Base-by-base conservation (phyloP, 2,797 vertebrate species). In the Bufotes viridis region DNA sequence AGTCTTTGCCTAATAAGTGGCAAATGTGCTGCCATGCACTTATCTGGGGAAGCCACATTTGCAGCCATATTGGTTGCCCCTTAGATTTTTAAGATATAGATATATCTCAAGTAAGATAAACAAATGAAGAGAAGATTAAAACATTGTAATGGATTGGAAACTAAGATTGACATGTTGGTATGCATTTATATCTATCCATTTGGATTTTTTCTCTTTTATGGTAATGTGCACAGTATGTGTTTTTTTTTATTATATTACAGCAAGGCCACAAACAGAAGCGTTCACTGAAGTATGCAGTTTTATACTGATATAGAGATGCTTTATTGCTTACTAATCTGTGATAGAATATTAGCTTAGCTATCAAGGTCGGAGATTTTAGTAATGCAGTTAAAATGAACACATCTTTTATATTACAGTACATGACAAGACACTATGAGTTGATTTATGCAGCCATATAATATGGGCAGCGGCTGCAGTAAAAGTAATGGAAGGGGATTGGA, bases 281-380 rank as follows among this genome's bases (percentile, higher is more conserved):
- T 11, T 63, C 53, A 24, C 63, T 82, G 22, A 69, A 53, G 51
- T 82, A 29, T 67, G 80, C 61, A 82, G 70, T 20, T 74, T 20
- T 49, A 49, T 74, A 82, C 67, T 20, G 61, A 82, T 42, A 26
- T 6, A 34, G 78, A 22, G 51, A 57, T 29, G 65, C n/a, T 70
- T 34, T 58, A 83, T 83, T 10, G 72, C 26, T 57, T 34, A 60
- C 53, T 83, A 72, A 70, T 83, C 17, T 83, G 51, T 83, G 34
- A 83, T 83, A 67, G 24, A 67, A 83, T 83, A 51, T 70, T 34
- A 20, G 67, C 67, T 26, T 83, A 83, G 65, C 24, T 26, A 83
- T 83, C 53, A 72, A 72, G 81, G 81, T 83, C 24, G 15, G 51
- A 72, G 17, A 55, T 53, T 34, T 84, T 78, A 63, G 83, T 57